Conservation (phyloP, 2,888 invertebrate species). For the Eustalomyia histrio region DNA sequence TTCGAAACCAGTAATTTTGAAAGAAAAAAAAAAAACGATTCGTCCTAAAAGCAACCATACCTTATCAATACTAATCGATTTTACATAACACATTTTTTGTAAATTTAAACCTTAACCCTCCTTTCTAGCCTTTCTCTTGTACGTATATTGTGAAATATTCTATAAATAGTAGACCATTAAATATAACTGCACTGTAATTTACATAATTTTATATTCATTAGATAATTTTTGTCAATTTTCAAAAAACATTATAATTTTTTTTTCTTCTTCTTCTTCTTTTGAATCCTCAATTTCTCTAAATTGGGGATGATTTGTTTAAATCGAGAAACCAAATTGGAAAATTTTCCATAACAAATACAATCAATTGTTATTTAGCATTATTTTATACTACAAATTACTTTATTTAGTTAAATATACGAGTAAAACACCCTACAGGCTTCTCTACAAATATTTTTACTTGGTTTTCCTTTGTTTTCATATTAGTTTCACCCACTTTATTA, state of each 20-base stretch:
- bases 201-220: constrained; percentile 79
- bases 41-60: constrained; percentile 16
- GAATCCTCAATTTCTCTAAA: constrained; percentile 4
- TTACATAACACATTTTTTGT: constrained; percentile 49
- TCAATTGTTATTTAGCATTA: constrained; percentile 66
- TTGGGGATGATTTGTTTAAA: constrained; percentile 44
- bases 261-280: background rate
- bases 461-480: constrained; percentile 31
- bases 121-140: constrained; percentile 39
- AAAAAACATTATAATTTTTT: constrained; percentile 73
- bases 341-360: constrained; percentile 38
- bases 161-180: constrained; percentile 71
- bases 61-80: constrained; percentile 62
- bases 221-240: constrained; percentile 78
- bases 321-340: background rate
- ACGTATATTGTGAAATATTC: constrained; percentile 36
- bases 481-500: constrained; percentile 62
- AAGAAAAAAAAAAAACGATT: constrained; percentile 4
- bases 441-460: constrained; percentile 18
- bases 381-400: constrained; percentile 58
- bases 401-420: constrained; percentile 62
- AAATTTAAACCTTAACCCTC: constrained; percentile 34
- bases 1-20: constrained; percentile 15
- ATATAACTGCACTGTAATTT: constrained; percentile 78
- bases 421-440: constrained; percentile 26